A percentile compares a stretch with the other conserved stretches of the same genome.
Conservation (phyloP, 2,888 invertebrate genomes). For the Bursaphelenchus okinawaensis region DNA sequence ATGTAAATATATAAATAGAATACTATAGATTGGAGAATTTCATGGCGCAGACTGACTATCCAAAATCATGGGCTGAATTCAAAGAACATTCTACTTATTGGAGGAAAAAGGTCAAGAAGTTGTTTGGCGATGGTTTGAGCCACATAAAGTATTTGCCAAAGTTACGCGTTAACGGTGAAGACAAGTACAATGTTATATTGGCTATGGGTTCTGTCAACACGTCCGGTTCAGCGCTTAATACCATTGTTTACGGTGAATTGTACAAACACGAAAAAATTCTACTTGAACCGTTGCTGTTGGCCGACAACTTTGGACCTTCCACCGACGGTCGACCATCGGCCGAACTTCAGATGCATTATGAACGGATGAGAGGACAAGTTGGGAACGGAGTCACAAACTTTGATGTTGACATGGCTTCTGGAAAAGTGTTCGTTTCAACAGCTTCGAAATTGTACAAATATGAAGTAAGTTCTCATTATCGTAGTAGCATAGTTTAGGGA, state of each 20-base stretch:
- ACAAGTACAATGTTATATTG: not conserved
- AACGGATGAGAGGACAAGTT: constrained; percentile 31
- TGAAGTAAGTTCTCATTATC: constrained; percentile 8
- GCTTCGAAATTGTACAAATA: constrained; percentile 6
- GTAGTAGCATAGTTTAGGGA: constrained; percentile 10
- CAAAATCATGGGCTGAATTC: constrained; percentile 18
- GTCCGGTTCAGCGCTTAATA: constrained; percentile 1
- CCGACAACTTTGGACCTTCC: constrained; percentile 11
- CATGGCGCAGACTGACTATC: not conserved
- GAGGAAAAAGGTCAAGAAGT: constrained; percentile 27
- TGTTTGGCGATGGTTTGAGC: constrained; percentile 23
- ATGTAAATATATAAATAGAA: no score
- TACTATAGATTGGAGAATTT: no score
- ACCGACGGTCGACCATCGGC: constrained; percentile 21
- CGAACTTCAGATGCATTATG: constrained; percentile 31
- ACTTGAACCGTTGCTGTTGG: constrained; percentile 24
- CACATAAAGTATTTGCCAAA: constrained; percentile 16
- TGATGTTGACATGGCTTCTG: constrained; percentile 10
- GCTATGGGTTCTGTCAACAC: not conserved
- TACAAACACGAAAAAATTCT: not conserved
- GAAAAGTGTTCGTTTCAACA: constrained; percentile 23
- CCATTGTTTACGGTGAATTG: constrained; percentile 14
- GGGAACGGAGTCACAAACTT: constrained; percentile 23
- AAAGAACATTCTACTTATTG: constrained; percentile 24
- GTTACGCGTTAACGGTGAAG: not conserved